Base-by-base conservation (phyloP, 2,113 vertebrate genomes). In the Microtus oregoni region DNA sequence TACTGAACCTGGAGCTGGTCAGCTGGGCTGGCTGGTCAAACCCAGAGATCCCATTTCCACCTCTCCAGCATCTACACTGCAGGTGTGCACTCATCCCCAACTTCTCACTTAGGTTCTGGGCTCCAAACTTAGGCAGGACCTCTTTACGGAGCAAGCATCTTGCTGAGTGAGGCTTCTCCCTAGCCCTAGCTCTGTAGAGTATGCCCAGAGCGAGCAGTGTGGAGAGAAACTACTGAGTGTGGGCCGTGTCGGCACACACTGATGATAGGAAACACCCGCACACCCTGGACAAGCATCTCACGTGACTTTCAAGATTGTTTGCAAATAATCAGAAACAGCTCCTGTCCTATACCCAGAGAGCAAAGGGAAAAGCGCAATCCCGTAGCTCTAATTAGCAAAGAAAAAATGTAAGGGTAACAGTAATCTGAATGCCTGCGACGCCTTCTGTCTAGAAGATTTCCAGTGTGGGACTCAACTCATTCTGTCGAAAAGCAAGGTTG, bases 271-370 rank as follows among this genome's bases (percentile, higher is more conserved):
- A 89, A 92, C n/a, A 92, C 67, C 12, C 63, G n/a, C 75, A 77
- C 15, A 82, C 5, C 47, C 55, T 68, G 20, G 13, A 93, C 4
- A 70, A 92, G 17, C 22, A 79, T 70, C 38, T 95, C 19, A 85
- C 7, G 79, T 83, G 58, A 95, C 92, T 97, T 50, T 94, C 89
- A 92, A 87, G 55, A 86, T 58, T 58, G 30, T 92, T 11, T 94
- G 38, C 73, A 94, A 90, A 92, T 87, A 95, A 87, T 32, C 41
- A 95, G 72, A 96, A 79, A 63, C 7, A 78, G 82, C 5, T 67
- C 15, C 47, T 94, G 44, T 94, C 30, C 24, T 68, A 77, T 50
- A 83, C 77, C 24, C 50, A 89, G 91, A 83, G 26, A 72, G 38
- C 44, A 94, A 94, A 88, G 58, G 52, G 30, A 81, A 92, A 86